phyloP scores from a whole-genome alignment of 2,888 invertebrate genomes.

The Coenonympha arcania region DNA sequence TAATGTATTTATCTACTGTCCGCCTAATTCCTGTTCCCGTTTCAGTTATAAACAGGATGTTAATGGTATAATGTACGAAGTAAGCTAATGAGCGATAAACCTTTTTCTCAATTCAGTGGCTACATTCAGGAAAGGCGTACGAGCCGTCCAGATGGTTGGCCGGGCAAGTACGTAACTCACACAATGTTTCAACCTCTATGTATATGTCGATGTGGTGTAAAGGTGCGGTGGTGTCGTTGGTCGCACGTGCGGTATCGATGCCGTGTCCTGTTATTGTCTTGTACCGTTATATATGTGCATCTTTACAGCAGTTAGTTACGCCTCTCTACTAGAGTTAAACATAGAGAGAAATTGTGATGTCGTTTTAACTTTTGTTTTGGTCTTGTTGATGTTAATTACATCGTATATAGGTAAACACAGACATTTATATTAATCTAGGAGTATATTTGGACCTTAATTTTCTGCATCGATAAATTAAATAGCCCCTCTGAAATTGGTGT shows the following conservation, averaged over 20 bases:
- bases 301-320: constrained; percentile 68
- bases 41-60: constrained; percentile 19
- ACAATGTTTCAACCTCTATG: constrained; percentile 57
- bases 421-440: constrained; percentile 62
- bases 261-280: constrained; percentile 70
- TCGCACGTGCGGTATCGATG: constrained; percentile 51
- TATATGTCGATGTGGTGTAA: constrained; percentile 68
- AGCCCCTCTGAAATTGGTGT: constrained; percentile 70
- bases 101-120: constrained; percentile 87
- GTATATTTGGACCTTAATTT: constrained; percentile 59
- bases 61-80: constrained; percentile 32
- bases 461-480: constrained; percentile 58
- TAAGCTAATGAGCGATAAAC: constrained; percentile 42
- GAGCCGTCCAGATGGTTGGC: constrained; percentile 98
- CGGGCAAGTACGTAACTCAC: constrained; percentile 95
- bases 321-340: constrained; percentile 67
- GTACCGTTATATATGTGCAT: constrained; percentile 71
- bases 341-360: constrained; percentile 65
- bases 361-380: constrained; percentile 53
- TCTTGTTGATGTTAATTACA: constrained; percentile 56
- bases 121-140: constrained; percentile 99
- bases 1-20: constrained; percentile 41
- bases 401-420: constrained; percentile 30
- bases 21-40: constrained; percentile 37
- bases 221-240: constrained; percentile 40